A percentile compares a stretch with the other conserved stretches of the same genome.
phyloP scores from a whole-genome alignment of 2,797 vertebrate species.

The Cephalopachus bancanus region DNA sequence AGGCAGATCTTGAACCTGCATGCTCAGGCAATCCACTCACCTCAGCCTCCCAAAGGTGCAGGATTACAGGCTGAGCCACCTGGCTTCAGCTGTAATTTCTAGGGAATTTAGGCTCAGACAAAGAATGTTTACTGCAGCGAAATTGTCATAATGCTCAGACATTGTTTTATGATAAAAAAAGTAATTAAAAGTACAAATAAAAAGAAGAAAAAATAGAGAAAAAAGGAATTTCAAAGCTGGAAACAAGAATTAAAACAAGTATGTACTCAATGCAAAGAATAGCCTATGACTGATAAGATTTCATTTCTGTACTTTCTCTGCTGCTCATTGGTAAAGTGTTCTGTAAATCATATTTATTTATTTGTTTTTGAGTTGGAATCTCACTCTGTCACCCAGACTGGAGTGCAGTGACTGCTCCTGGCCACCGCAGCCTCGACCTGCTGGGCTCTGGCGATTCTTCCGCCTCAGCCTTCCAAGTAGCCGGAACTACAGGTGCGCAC shows the following conservation, averaged over 20 bases:
- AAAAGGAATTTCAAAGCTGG: background rate
- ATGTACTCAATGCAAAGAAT: background rate
- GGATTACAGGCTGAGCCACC: too few relatives aligned
- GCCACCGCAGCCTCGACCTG: too few relatives aligned
- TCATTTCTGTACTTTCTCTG: slow-evolving; percentile 1
- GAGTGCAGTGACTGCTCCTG: too few relatives aligned
- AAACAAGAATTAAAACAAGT: slow-evolving; percentile 40
- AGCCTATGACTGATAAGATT: background rate
- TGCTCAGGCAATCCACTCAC: too few relatives aligned
- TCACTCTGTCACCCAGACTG: too few relatives aligned
- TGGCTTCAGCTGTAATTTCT: background rate
- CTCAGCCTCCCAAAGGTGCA: too few relatives aligned
- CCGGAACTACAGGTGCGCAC: too few relatives aligned
- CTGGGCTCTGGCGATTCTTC: too few relatives aligned
- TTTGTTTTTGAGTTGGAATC: too few relatives aligned
- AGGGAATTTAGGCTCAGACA: slow-evolving; percentile 1
- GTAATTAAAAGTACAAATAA: slow-evolving; percentile 47
- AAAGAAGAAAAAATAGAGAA: background rate
- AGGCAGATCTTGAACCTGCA: too few relatives aligned
- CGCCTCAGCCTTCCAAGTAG: too few relatives aligned
- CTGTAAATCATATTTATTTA: background rate
- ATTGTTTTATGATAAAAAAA: background rate
- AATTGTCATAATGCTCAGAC: slow-evolving; percentile 29
- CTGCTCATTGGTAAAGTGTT: background rate
- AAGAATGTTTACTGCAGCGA: slow-evolving; percentile 28